These are phyloP conservation scores for Tetraodon nigroviridis DNA, from an alignment of 2,113 vertebrate genomes.

Conservation along the genomic window DNA sequence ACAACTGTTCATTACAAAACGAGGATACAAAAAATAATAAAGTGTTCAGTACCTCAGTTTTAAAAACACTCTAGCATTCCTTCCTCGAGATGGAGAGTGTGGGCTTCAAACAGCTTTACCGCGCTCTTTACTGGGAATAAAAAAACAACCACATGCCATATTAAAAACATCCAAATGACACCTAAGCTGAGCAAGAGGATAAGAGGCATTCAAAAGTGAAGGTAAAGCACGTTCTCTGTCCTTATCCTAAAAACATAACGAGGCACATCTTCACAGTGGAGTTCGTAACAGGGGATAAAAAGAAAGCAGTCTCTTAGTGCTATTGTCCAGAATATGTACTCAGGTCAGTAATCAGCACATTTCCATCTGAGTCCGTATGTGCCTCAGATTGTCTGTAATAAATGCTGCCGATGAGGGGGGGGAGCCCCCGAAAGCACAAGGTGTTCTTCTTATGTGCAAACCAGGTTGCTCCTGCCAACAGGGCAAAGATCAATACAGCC, in stretches of 20 bases:
- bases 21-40: neutral
- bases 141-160: neutral
- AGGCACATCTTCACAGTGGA: slow-evolving; percentile 32
- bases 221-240: neutral
- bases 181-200: neutral
- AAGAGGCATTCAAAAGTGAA: slow-evolving; percentile 9
- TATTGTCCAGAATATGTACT: slow-evolving; percentile 76
- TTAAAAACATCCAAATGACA: slow-evolving; percentile 5
- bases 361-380: slow-evolving; percentile 80
- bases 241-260: slow-evolving; percentile 5
- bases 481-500: slow-evolving; percentile 73
- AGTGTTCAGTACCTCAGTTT: slow-evolving; percentile 5
- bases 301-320: neutral
- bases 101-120: neutral
- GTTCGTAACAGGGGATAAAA: neutral
- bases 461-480: slow-evolving; percentile 72
- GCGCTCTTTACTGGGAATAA: slow-evolving; percentile 1
- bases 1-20: neutral
- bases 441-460: slow-evolving; percentile 76
- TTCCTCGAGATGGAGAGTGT: slow-evolving; percentile 3
- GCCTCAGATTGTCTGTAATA: slow-evolving; percentile 78
- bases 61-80: slow-evolving; percentile 1
- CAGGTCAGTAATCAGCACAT: slow-evolving; percentile 84
- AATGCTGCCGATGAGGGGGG: slow-evolving; percentile 62
- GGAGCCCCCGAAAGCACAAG: slow-evolving; percentile 63